These are phyloP conservation scores for Harpalus rubripes DNA, from an alignment of 2,888 invertebrate species.

Conservation along the genomic window DNA sequence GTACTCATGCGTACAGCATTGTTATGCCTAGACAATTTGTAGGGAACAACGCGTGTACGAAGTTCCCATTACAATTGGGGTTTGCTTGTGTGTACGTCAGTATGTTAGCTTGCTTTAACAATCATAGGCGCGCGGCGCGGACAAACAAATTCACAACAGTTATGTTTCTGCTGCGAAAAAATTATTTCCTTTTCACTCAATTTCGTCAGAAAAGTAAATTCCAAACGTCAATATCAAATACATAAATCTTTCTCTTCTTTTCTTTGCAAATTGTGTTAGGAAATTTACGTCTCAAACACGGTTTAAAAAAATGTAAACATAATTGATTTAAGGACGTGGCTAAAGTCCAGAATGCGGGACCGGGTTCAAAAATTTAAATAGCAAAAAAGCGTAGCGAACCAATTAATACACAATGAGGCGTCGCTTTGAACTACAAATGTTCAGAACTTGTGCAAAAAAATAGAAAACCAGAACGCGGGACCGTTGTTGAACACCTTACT, in stretches of 20 bases:
- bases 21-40: conserved; percentile 36
- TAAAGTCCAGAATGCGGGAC: too few relatives aligned
- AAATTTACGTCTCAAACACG: not conserved
- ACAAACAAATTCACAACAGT: conserved; percentile 31
- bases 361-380: too few relatives aligned
- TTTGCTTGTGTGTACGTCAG: conserved; percentile 2
- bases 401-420: too few relatives aligned
- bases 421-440: too few relatives aligned
- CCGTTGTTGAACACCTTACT: too few relatives aligned
- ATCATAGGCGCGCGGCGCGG: conserved; percentile 17
- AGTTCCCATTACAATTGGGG: conserved; percentile 21
- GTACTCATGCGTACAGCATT: conserved; percentile 43
- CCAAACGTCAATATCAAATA: conserved; percentile 32
- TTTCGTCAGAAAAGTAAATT: conserved; percentile 43
- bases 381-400: too few relatives aligned
- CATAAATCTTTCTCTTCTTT: conserved; percentile 33
- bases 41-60: conserved; percentile 19
- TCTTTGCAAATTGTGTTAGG: not conserved
- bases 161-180: conserved; percentile 19
- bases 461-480: too few relatives aligned
- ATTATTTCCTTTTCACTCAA: conserved; percentile 32
- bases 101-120: conserved; percentile 25
- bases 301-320: not conserved
- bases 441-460: too few relatives aligned
- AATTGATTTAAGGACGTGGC: too few relatives aligned